phyloP scores from a whole-genome alignment of 2,113 vertebrate species.

The Myodes glareolus region DNA sequence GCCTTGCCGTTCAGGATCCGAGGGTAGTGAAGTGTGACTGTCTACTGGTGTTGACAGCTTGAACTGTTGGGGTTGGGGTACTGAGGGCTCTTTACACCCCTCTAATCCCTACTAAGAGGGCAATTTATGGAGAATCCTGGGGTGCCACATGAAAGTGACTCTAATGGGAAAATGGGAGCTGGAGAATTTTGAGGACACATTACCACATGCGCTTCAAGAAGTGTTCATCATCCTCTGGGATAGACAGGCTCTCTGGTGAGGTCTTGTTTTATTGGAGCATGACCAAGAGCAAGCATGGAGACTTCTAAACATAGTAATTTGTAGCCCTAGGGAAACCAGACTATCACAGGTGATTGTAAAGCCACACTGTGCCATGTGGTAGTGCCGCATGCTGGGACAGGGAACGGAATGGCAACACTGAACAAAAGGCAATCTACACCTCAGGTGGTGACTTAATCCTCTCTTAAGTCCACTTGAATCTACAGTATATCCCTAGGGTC shows the following conservation, averaged over 20 bases:
- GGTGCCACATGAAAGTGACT: slow-evolving; percentile 62
- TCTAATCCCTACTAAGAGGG: slow-evolving; percentile 55
- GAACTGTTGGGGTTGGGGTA: slow-evolving; percentile 54
- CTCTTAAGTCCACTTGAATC: slow-evolving; percentile 5
- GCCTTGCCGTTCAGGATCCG: neutral
- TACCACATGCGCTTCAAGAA: slow-evolving; percentile 59
- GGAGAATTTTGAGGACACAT: slow-evolving; percentile 51
- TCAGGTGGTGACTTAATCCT: slow-evolving; percentile 16
- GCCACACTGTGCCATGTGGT: slow-evolving; percentile 38
- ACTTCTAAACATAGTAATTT: slow-evolving; percentile 69
- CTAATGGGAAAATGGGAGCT: slow-evolving; percentile 64
- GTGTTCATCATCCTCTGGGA: slow-evolving; percentile 7
- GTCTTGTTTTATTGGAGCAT: slow-evolving; percentile 68
- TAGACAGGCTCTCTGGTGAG: neutral
- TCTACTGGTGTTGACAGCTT: slow-evolving; percentile 63
- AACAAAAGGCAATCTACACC: slow-evolving; percentile 11
- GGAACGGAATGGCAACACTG: neutral
- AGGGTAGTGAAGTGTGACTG: slow-evolving; percentile 45
- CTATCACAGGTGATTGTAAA: slow-evolving; percentile 70
- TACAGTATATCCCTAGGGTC: neutral
- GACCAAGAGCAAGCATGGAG: slow-evolving; percentile 58
- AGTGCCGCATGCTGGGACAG: neutral
- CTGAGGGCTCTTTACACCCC: slow-evolving; percentile 45
- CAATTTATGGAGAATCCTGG: slow-evolving; percentile 63
- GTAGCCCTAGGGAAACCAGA: slow-evolving; percentile 55